phyloP scores from a whole-genome alignment of 2,888 invertebrate genomes.

The Oegoconia quadripuncta region DNA sequence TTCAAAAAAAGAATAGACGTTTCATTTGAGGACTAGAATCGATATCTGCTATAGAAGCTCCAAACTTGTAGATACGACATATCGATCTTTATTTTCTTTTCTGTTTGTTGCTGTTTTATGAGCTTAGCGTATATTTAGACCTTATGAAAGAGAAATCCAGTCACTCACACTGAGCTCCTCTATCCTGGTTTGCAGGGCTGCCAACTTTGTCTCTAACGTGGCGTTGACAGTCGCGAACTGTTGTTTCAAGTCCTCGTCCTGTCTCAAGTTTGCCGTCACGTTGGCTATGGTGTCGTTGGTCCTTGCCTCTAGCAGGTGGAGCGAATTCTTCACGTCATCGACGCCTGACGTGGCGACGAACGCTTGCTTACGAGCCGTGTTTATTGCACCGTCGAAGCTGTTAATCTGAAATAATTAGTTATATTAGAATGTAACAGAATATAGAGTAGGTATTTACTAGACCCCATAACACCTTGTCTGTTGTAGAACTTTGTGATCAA shows the following conservation, averaged over 20 bases:
- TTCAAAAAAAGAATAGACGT: no score
- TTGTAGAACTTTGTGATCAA: no score
- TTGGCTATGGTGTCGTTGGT: constrained; percentile 64
- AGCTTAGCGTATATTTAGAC: no score
- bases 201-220: constrained; percentile 50
- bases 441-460: no score
- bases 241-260: constrained; percentile 44
- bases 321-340: constrained; percentile 52
- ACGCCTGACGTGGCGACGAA: constrained; percentile 57
- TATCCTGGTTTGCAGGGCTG: constrained; percentile 51
- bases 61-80: no score
- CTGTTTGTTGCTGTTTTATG: background rate
- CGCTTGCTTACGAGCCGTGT: constrained; percentile 61
- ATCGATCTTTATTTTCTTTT: no score
- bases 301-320: constrained; percentile 52
- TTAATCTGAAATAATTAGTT: constrained; percentile 70
- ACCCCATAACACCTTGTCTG: no score
- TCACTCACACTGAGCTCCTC: constrained; percentile 55
- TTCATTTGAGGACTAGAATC: no score
- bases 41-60: no score
- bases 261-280: constrained; percentile 42
- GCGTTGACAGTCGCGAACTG: constrained; percentile 46
- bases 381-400: constrained; percentile 62
- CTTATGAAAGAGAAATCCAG: no score
- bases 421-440: no score